A percentile compares a stretch with the other conserved stretches of the same genome.
Evolutionary conservation across 2,888 invertebrate species (phyloP).

Genomic region (Dorcus hopei): DNA sequence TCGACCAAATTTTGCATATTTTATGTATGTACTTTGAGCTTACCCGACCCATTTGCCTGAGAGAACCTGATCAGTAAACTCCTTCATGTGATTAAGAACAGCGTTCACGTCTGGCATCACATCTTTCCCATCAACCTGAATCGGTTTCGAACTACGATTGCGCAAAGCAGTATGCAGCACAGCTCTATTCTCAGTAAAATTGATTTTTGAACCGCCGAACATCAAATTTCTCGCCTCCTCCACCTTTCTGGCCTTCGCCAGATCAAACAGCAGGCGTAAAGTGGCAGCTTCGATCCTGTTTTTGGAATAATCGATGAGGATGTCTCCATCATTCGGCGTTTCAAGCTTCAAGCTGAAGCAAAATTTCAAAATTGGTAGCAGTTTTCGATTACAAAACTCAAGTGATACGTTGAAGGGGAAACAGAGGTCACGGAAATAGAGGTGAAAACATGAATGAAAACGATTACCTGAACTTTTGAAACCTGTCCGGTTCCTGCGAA

Average conservation of each 20-base stretch:
- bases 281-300: conserved; percentile 83
- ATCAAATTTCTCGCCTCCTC: conserved; percentile 85
- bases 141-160: conserved; percentile 75
- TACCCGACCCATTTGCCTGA: conserved; percentile 69
- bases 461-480: conserved; percentile 72
- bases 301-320: conserved; percentile 95
- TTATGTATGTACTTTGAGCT: conserved; percentile 12
- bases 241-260: conserved; percentile 81
- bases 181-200: conserved; percentile 94
- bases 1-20: too few species aligned
- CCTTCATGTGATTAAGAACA: conserved; percentile 92
- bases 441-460: conserved; percentile 9
- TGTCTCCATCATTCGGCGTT: conserved; percentile 84
- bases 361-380: conserved; percentile 1
- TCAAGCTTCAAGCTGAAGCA: conserved; percentile 64
- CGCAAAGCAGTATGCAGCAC: conserved; percentile 94
- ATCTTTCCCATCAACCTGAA: conserved; percentile 81
- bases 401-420: conserved; percentile 19
- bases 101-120: conserved; percentile 90
- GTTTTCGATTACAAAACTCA: background rate
- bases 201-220: conserved; percentile 92
- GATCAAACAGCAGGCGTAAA: conserved; percentile 69
- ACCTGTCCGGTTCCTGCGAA: conserved; percentile 73
- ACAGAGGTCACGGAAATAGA: conserved; percentile 24
- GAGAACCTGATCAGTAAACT: conserved; percentile 78